Evolutionary conservation across 2,797 vertebrate genomes (phyloP), one percentile per base, ranked within the genome.

Genomic region (Anisognathus igniventris): DNA sequence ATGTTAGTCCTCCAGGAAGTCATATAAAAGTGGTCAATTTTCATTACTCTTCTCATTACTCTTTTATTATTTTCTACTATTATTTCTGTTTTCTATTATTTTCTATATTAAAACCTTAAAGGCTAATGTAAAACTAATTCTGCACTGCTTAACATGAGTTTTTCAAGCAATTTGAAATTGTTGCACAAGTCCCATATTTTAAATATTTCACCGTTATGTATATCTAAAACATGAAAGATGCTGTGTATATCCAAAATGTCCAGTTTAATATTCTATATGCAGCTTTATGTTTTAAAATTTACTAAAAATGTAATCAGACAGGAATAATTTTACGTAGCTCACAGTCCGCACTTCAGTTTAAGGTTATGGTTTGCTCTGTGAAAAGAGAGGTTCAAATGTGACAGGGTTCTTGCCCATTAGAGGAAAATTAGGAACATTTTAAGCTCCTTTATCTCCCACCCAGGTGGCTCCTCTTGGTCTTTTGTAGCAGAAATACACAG

Each of bases 1-100:
- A 93, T 96, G 92, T 48, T 86, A 13, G 82, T 71, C 70, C 12
- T 95, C 60, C 88, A 95, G 96, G 96, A 97, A 97, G 94, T 96
- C 73, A 86, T 97, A 93, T 82, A 90, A 77, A 85, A 64, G 82
- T 90, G 85, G 90, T 96, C 95, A 92, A 72, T 92, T 90, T 44
- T 44, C 44, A 44, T 44, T 44, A 44, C 44, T 44, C 61, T 92
- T 92, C 95, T 92, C 73, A 90, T 90, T 95, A 77, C 70, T 70
- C 12, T 56, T 78, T 90, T 75, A 66, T 78, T 77, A 50, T 90
- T 73, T 93, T 90, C 28, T 73, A 4, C 33, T 78, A 3, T 10
- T 70, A 47, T 54, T 58, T 51, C 24, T 77, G 6, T 79, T 44
- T 50, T 48, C 30, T 74, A 1, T 10, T 64, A 33, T 44, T 61